Conservation (phyloP, 2,797 vertebrate genomes). For the Cryptoblepharus egeriae region DNA sequence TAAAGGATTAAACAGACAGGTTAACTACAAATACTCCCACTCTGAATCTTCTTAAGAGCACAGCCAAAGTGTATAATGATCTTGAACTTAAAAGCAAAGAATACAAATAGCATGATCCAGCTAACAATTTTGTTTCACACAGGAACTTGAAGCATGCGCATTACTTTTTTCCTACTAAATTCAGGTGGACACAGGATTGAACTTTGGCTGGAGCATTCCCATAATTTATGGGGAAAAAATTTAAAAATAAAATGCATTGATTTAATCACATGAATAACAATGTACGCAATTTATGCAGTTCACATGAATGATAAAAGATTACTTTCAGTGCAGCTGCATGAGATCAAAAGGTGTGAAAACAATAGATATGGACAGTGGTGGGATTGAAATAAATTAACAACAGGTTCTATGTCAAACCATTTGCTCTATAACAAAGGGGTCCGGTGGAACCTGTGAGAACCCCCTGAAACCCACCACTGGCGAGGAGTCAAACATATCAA, state of each 20-base stretch:
- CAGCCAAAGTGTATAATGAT: conserved; percentile 55
- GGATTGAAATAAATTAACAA: no score
- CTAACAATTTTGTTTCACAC: not conserved
- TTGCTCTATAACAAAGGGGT: no score
- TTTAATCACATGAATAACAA: not conserved
- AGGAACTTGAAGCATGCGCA: not conserved
- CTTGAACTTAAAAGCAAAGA: conserved; percentile 43
- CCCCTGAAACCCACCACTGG: no score
- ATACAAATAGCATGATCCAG: conserved; percentile 13
- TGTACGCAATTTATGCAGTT: not conserved
- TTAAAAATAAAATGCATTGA: not conserved
- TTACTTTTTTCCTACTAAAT: not conserved
- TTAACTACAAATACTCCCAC: conserved; percentile 45
- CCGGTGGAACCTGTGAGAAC: no score
- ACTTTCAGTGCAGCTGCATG: not conserved
- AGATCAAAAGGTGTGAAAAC: conserved; percentile 10
- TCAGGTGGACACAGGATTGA: not conserved
- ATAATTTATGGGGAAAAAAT: not conserved
- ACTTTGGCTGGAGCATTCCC: not conserved
- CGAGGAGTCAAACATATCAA: no score
- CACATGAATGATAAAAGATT: not conserved
- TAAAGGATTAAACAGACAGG: conserved; percentile 47
- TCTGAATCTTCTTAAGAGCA: conserved; percentile 53
- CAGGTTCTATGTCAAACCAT: no score
- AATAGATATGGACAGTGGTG: no score